These are phyloP conservation scores for Mormyrus lacerda DNA, from an alignment of 2,113 vertebrate species.

Conservation along the genomic window DNA sequence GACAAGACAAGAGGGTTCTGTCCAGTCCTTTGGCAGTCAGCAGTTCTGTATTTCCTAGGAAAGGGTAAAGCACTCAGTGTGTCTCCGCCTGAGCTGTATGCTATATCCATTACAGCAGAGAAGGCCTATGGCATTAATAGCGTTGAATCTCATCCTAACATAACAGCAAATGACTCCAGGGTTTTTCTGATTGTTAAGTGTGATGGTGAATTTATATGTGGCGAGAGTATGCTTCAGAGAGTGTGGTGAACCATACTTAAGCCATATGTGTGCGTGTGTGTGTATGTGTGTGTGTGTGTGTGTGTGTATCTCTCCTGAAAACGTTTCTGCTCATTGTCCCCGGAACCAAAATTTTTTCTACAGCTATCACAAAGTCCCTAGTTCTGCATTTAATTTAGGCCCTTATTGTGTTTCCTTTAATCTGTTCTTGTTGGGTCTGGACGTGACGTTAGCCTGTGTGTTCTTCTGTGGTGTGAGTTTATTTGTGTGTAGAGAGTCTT, in stretches of 20 bases:
- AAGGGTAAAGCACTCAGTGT: background rate
- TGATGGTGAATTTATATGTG: slow-evolving; percentile 3
- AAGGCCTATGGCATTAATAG: background rate
- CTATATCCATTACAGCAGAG: background rate
- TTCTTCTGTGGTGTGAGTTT: background rate
- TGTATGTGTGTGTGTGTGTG: background rate
- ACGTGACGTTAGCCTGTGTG: background rate
- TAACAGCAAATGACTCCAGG: background rate
- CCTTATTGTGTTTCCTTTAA: background rate
- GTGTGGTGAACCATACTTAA: background rate
- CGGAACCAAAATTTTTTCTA: background rate
- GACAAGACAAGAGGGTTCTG: background rate
- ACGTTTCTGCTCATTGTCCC: background rate
- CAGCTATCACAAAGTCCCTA: background rate
- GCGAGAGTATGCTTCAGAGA: background rate
- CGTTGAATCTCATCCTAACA: background rate
- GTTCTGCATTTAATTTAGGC: slow-evolving; percentile 11
- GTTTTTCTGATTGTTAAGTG: background rate
- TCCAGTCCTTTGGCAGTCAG: background rate
- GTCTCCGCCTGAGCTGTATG: background rate
- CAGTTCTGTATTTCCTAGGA: background rate
- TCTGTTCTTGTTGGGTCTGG: background rate
- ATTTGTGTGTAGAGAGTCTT: background rate
- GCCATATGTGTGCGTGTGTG: background rate
- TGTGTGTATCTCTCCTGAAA: background rate